phyloP scores from a whole-genome alignment of 1,140 invertebrate genomes.

The Drosophila navojoa region DNA sequence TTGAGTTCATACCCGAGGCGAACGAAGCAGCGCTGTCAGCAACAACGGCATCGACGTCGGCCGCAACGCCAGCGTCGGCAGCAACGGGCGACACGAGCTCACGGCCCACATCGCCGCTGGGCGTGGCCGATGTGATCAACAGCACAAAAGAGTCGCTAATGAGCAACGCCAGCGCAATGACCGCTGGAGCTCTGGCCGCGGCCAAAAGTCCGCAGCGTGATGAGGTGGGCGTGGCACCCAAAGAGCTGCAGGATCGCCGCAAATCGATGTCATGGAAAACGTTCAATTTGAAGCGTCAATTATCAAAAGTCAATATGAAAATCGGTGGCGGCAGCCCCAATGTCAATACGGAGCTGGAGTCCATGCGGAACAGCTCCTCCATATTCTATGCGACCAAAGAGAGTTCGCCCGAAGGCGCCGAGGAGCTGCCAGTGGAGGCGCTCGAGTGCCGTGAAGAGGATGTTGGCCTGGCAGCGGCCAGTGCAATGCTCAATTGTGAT shows the following conservation, averaged over 20 bases:
- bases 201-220: constrained; percentile 74
- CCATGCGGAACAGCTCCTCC: constrained; percentile 75
- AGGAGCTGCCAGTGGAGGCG: constrained; percentile 44
- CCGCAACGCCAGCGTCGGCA: constrained; percentile 13
- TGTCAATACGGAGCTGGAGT: constrained; percentile 85
- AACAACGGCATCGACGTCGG: constrained; percentile 14
- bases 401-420: constrained; percentile 68
- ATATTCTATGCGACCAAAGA: constrained; percentile 85
- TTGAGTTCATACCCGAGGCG: constrained; percentile 76
- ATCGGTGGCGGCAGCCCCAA: constrained; percentile 83
- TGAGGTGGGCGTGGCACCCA: constrained; percentile 48
- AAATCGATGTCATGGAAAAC: constrained; percentile 88
- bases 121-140: constrained; percentile 48
- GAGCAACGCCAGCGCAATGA: constrained; percentile 30
- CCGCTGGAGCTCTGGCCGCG: constrained; percentile 38
- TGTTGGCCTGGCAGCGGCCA: constrained; percentile 42
- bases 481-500: constrained; percentile 43
- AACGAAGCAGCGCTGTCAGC: constrained; percentile 38
- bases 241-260: constrained; percentile 83
- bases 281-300: constrained; percentile 91
- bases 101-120: constrained; percentile 61
- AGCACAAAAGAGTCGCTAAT: constrained; percentile 56
- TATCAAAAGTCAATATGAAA: constrained; percentile 92
- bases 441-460: constrained; percentile 57
- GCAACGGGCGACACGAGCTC: constrained; percentile 17